Conservation (phyloP, 2,797 vertebrate genomes). For the Mormyrops attenuatus region DNA sequence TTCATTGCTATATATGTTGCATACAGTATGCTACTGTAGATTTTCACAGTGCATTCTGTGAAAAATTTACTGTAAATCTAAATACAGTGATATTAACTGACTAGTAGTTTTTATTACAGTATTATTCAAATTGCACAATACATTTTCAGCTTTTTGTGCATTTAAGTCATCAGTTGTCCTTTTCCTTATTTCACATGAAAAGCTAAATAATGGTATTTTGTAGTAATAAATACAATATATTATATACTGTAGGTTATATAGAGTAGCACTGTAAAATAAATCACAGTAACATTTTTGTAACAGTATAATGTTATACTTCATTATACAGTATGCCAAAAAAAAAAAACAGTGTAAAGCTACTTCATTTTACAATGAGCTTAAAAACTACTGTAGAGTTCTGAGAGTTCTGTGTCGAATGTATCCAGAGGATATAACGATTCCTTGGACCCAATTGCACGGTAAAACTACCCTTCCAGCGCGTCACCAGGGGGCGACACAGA, state of each 20-base stretch:
- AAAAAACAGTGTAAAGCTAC: neutral
- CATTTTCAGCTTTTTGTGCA: neutral
- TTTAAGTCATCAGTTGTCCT: neutral
- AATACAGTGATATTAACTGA: too few species aligned
- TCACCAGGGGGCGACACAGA: neutral
- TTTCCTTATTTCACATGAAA: neutral
- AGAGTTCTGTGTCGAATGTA: neutral
- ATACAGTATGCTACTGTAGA: neutral
- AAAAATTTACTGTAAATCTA: too few species aligned
- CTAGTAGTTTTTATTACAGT: neutral
- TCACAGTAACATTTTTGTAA: neutral
- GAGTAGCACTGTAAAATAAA: neutral
- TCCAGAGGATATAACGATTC: neutral
- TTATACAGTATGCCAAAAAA: neutral
- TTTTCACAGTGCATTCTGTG: neutral
- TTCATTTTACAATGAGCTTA: neutral
- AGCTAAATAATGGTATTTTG: neutral
- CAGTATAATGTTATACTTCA: neutral
- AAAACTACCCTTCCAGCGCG: neutral
- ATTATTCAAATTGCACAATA: neutral
- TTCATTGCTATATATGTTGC: neutral
- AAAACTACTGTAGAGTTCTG: neutral
- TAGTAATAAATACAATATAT: neutral
- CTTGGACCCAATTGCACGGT: neutral
- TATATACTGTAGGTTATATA: neutral